Conservation (phyloP, 2,797 vertebrate genomes). For the Cyclura pinguis region DNA sequence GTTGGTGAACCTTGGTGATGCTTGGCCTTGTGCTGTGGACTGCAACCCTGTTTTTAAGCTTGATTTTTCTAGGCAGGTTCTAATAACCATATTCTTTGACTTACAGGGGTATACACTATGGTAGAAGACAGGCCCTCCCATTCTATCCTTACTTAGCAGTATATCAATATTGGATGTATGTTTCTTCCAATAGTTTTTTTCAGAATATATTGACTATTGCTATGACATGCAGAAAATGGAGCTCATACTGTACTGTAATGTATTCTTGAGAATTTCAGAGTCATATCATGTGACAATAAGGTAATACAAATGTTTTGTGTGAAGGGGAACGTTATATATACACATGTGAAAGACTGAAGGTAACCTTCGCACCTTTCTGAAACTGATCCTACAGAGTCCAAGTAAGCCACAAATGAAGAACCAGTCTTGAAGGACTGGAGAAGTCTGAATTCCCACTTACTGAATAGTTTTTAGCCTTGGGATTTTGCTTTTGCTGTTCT, state of each 20-base stretch:
- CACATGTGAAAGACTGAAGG: not conserved
- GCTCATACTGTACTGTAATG: too few species aligned
- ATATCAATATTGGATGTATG: not conserved
- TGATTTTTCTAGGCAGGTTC: not conserved
- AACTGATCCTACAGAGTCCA: not conserved
- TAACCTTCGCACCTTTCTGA: not conserved
- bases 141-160: not conserved
- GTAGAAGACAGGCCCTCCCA: not conserved
- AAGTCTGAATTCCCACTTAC: slow-evolving; percentile 3
- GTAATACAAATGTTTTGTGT: not conserved
- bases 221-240: not conserved
- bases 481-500: slow-evolving; percentile 20
- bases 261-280: not conserved
- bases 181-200: not conserved
- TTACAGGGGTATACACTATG: not conserved
- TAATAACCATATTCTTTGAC: not conserved
- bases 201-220: not conserved
- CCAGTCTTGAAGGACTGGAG: not conserved
- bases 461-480: slow-evolving; percentile 30
- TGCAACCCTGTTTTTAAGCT: not conserved
- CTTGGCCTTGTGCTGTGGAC: not conserved
- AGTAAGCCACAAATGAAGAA: not conserved
- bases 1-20: not conserved
- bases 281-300: not conserved
- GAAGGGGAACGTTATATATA: not conserved